These are phyloP conservation scores for Cydia amplana DNA, from an alignment of 1,140 invertebrate species.

Conservation along the genomic window DNA sequence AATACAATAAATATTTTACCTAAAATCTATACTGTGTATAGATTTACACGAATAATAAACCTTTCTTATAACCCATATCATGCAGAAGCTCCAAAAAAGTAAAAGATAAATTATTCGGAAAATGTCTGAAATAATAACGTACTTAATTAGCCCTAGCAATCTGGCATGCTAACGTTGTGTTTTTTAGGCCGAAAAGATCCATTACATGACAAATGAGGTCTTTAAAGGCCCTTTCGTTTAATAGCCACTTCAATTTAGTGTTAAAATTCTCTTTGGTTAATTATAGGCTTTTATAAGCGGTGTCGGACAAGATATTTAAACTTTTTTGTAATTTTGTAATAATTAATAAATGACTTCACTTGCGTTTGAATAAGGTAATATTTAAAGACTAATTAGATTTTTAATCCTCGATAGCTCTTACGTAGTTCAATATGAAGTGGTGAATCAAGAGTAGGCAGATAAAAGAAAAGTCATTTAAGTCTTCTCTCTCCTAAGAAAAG, in stretches of 20 bases:
- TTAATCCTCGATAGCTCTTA: neutral
- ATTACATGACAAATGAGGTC: slow-evolving; percentile 22
- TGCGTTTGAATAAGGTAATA: neutral
- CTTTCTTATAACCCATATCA: neutral
- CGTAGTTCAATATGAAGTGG: neutral
- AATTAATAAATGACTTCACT: neutral
- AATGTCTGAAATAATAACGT: slow-evolving; percentile 12
- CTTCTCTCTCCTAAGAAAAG: neutral
- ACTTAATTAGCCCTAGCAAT: slow-evolving; percentile 5
- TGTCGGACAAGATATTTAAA: neutral
- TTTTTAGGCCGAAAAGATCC: slow-evolving; percentile 18
- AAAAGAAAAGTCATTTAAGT: neutral
- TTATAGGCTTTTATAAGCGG: neutral
- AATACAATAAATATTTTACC: no score
- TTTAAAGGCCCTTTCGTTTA: slow-evolving; percentile 2
- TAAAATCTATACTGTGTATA: no score
- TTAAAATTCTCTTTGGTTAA: slow-evolving; percentile 10
- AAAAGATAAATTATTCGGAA: slow-evolving; percentile 3
- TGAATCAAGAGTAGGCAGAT: neutral
- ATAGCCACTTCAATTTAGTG: slow-evolving; percentile 23
- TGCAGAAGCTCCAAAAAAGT: neutral
- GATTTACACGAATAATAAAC: neutral
- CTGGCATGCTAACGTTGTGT: neutral
- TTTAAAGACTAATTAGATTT: neutral
- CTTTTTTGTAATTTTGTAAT: neutral